These are phyloP conservation scores for Charanyca ferruginea DNA, from an alignment of 2,888 invertebrate species.

Conservation along the genomic window DNA sequence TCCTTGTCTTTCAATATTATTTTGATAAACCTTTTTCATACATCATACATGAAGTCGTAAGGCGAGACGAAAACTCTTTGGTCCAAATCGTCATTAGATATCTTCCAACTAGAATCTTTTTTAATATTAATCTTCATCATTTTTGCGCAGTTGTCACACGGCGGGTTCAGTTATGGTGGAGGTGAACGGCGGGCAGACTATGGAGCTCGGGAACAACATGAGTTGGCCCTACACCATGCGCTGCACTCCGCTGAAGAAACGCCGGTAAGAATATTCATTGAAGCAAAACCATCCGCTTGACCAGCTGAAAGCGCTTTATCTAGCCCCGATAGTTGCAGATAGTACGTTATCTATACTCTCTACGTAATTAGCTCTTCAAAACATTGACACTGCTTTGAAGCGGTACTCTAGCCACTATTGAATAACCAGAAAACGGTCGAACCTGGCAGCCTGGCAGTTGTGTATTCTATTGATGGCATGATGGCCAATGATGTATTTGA, in stretches of 20 bases:
- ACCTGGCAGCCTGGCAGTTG: too few relatives aligned
- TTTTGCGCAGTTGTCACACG: constrained; percentile 89
- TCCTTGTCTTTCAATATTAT: neutral
- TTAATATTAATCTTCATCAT: neutral
- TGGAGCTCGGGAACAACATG: constrained; percentile 93
- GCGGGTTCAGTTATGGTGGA: constrained; percentile 92
- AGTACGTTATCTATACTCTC: neutral
- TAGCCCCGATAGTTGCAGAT: too few relatives aligned
- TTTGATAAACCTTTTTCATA: too few relatives aligned
- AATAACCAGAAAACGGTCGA: too few relatives aligned
- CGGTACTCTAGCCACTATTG: too few relatives aligned
- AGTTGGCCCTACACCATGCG: constrained; percentile 95
- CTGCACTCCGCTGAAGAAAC: constrained; percentile 93
- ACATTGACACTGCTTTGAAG: too few relatives aligned
- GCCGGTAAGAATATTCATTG: constrained; percentile 83
- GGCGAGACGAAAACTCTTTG: neutral
- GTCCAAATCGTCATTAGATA: neutral
- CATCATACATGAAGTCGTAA: too few relatives aligned
- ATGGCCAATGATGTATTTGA: too few relatives aligned
- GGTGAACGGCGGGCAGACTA: constrained; percentile 92
- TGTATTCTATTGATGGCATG: too few relatives aligned
- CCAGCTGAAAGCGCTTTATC: neutral
- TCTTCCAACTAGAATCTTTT: neutral
- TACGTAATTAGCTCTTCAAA: too few relatives aligned
- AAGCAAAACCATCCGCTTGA: neutral